A percentile compares a stretch with the other conserved stretches of the same genome.
phyloP scores from a whole-genome alignment of 53 echinoderm and acorn worm species.

The Zoroaster sp. region DNA sequence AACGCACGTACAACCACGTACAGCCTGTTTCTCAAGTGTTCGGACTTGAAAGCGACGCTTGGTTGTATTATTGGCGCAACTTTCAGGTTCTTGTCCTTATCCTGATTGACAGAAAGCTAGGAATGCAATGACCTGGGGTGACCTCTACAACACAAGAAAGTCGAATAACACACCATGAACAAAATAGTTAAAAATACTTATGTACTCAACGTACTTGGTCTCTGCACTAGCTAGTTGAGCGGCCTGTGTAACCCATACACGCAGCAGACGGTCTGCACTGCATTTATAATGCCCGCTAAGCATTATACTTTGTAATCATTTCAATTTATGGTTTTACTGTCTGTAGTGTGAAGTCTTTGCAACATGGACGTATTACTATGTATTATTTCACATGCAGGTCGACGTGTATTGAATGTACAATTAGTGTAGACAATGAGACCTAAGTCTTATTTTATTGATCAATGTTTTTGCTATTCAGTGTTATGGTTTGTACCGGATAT shows the following conservation, averaged over 20 bases:
- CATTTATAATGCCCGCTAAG: conserved; percentile 37
- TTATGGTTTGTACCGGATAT: no score
- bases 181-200: conserved; percentile 27
- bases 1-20: conserved; percentile 39
- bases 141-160: conserved; percentile 29
- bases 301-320: conserved; percentile 53
- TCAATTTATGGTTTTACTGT: conserved; percentile 6
- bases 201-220: neutral
- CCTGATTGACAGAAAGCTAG: conserved; percentile 53
- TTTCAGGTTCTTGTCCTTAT: conserved; percentile 1
- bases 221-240: neutral
- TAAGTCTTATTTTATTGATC: no score
- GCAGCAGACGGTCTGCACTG: conserved; percentile 6
- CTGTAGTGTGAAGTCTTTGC: neutral
- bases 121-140: conserved; percentile 52
- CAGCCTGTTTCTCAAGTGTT: conserved; percentile 28
- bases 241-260: neutral
- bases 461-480: no score
- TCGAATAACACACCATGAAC: conserved; percentile 1
- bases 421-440: no score
- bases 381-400: neutral
- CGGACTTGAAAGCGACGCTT: conserved; percentile 44
- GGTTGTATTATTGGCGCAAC: conserved; percentile 15
- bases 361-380: conserved; percentile 13
- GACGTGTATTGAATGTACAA: neutral